A percentile compares a stretch with the other conserved stretches of the same genome.
phyloP scores from a whole-genome alignment of 2,888 invertebrate species.

The Drosophila yooni region DNA sequence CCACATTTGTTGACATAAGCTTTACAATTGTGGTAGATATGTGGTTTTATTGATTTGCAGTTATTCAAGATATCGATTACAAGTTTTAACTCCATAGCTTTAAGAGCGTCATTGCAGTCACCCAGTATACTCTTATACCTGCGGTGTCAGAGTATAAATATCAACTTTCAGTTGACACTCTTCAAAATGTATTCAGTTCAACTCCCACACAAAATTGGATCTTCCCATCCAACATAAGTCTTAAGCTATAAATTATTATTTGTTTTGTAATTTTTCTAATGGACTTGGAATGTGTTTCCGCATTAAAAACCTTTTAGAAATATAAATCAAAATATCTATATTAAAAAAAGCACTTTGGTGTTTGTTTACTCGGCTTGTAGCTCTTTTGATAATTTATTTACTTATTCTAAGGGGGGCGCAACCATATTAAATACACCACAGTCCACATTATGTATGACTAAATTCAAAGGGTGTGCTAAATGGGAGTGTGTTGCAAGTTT shows the following conservation, averaged over 20 bases:
- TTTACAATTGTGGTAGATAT: background rate
- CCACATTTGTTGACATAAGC: background rate
- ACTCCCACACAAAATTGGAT: background rate
- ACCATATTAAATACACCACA: background rate
- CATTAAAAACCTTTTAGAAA: conserved; percentile 20
- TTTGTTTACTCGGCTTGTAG: conserved; percentile 25
- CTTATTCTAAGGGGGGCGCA: background rate
- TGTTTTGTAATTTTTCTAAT: background rate
- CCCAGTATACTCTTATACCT: no score
- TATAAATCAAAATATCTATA: conserved; percentile 33
- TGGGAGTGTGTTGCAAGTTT: conserved; percentile 24
- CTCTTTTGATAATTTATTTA: conserved; percentile 36
- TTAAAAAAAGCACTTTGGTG: background rate
- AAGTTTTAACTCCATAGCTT: background rate
- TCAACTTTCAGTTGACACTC: background rate
- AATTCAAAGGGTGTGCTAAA: conserved; percentile 14
- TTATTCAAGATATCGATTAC: background rate
- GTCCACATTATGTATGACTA: conserved; percentile 1
- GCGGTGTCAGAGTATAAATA: background rate
- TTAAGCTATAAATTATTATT: background rate
- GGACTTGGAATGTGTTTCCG: background rate
- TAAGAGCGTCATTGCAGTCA: background rate
- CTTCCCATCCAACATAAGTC: background rate
- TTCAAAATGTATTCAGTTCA: background rate
- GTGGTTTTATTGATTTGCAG: background rate